Evolutionary conservation across 1,140 invertebrate species (phyloP).

Genomic region (Leptopilina boulardi): DNA sequence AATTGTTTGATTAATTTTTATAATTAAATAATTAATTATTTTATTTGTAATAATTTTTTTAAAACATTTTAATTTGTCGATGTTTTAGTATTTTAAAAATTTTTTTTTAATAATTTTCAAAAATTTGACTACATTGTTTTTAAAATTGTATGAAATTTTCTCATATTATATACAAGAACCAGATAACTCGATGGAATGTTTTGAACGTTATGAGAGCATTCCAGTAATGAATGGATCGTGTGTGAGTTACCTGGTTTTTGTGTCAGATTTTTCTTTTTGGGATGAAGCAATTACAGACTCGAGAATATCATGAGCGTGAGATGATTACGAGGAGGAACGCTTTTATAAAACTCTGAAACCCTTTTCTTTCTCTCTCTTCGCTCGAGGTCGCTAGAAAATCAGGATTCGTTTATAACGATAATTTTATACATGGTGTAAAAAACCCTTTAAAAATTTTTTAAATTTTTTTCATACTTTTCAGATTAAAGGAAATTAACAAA

Average conservation of each 20-base stretch:
- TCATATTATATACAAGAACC: conserved; percentile 51
- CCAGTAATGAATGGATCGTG: conserved; percentile 23
- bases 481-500: too few species aligned
- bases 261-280: conserved; percentile 41
- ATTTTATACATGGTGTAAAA: neutral
- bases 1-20: too few species aligned
- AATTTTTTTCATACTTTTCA: neutral
- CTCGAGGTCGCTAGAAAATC: conserved; percentile 50
- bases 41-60: too few species aligned
- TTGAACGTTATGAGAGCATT: conserved; percentile 16
- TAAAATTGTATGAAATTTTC: conserved; percentile 18
- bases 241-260: conserved; percentile 58
- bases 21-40: too few species aligned
- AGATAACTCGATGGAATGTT: conserved; percentile 48
- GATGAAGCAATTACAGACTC: conserved; percentile 37
- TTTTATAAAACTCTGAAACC: conserved; percentile 18
- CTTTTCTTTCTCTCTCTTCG: conserved; percentile 27
- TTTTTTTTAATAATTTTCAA: too few species aligned
- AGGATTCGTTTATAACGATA: conserved; percentile 21
- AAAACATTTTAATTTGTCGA: too few species aligned
- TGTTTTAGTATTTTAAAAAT: too few species aligned
- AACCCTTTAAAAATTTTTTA: neutral
- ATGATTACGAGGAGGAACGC: conserved; percentile 35
- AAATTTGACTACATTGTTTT: neutral
- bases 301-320: conserved; percentile 43